These are phyloP conservation scores for Glandiceps talaboti DNA, from an alignment of 53 echinoderm and acorn worm species.

Conservation along the genomic window DNA sequence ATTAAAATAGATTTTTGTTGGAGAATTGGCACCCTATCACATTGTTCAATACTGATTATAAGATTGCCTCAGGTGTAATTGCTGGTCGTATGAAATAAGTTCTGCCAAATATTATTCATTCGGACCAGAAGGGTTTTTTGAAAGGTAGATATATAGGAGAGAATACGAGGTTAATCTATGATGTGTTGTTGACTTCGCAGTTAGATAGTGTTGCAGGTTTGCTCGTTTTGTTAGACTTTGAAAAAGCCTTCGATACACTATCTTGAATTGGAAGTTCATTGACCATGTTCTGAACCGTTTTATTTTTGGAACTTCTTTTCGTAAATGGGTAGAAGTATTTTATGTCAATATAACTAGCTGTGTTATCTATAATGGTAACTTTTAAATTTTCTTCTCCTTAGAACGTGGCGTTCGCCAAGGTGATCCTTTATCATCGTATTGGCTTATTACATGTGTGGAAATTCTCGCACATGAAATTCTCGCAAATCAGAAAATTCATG, in stretches of 20 bases:
- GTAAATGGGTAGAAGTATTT: not conserved
- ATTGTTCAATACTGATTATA: constrained; percentile 23
- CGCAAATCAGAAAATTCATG: not conserved
- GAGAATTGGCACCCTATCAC: constrained; percentile 43
- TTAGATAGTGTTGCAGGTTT: not conserved
- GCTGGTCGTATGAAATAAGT: not conserved
- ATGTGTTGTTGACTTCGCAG: not conserved
- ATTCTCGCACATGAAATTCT: not conserved
- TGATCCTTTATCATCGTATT: not conserved
- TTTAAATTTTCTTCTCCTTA: not conserved
- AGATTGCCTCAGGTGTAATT: not conserved
- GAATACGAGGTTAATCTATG: not conserved
- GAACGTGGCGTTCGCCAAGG: not conserved
- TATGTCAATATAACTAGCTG: not conserved
- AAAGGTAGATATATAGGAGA: not conserved
- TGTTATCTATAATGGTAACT: not conserved
- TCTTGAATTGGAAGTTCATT: not conserved
- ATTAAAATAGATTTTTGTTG: constrained; percentile 16
- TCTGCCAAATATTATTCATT: not conserved
- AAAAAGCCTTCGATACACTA: not conserved
- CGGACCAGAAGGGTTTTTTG: not conserved
- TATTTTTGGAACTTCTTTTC: not conserved
- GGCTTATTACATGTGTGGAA: not conserved
- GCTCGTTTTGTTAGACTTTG: not conserved
- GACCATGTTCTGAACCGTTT: not conserved